Base-by-base conservation (phyloP, 2,888 invertebrate species). In the Panopea generosa region DNA sequence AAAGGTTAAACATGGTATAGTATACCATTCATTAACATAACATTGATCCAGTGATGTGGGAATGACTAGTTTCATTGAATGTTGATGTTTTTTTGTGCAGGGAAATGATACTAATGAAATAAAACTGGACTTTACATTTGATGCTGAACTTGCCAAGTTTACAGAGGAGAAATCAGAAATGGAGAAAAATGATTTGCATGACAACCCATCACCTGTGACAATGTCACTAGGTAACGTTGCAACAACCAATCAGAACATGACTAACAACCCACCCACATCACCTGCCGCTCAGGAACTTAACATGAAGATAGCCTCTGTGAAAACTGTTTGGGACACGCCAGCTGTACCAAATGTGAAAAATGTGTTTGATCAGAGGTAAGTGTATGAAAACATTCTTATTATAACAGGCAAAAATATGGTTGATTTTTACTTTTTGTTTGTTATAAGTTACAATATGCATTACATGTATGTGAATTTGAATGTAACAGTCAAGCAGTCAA, bases 241-340 rank as follows among this genome's bases (percentile, higher is more conserved):
- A 2, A 68, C 69, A 9, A 68, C 63, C 6, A 77, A 55, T 27
- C 82, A 73, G 52, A 76, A 73, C 53, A 73, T 61, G 38, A 76
- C 47, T 50, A 59, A 78, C 47, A 79, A 83, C 22, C 79, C 76
- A 7, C 89, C 90, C 2, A 87, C 90, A 2, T 91, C 91, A 1
- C 95, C 96, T 20, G 95, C 96, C 81, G 96, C 97, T 45, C 97
- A 97, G 45, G 98, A 98, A 93, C 95, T 98, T 84, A 97, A 97
- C 93, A 95, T 97, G 93, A 98, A 98, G 94, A 98, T 98, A 86
- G 97, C 97, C 43, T 97, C 97, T 81, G 98, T 98, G 52, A 98
- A 98, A 93, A 97, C 96, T 86, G 95, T 95, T 18, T 93, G 93
- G 93, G 93, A 92, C 47, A 87, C 78, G 2, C 81, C 84, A 20